These are phyloP conservation scores for Drosophila bipectinata DNA, from an alignment of 1,140 invertebrate species.

Conservation along the genomic window DNA sequence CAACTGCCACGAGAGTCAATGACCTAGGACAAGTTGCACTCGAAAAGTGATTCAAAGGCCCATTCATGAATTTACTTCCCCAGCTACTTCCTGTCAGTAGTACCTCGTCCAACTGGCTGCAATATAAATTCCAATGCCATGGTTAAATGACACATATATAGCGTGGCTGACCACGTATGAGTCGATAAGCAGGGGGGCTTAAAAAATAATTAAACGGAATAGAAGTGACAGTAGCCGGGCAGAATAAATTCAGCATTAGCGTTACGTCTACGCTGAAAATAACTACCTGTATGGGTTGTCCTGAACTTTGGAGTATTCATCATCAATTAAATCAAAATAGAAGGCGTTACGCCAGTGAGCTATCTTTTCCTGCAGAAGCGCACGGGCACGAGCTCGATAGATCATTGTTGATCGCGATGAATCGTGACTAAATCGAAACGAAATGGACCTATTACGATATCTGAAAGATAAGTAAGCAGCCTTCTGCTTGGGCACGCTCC, in stretches of 20 bases:
- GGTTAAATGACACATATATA: slow-evolving; percentile 60
- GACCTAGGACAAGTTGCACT: slow-evolving; percentile 56
- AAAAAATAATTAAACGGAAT: slow-evolving; percentile 49
- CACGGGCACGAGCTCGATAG: slow-evolving; percentile 34
- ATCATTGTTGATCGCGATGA: slow-evolving; percentile 40
- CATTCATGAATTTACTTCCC: slow-evolving; percentile 69
- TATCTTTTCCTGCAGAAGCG: slow-evolving; percentile 3
- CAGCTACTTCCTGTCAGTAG: slow-evolving; percentile 48
- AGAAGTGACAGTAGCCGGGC: slow-evolving; percentile 5
- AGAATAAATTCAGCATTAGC: slow-evolving; percentile 31
- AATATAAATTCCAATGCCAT: slow-evolving; percentile 61
- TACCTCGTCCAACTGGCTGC: slow-evolving; percentile 29
- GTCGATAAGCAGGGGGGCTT: slow-evolving; percentile 40
- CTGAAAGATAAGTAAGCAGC: slow-evolving; percentile 40
- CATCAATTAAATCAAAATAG: slow-evolving; percentile 35
- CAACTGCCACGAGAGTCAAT: slow-evolving; percentile 14
- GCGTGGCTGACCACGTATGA: slow-evolving; percentile 23
- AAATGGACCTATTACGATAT: slow-evolving; percentile 65
- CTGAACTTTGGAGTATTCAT: slow-evolving; percentile 72
- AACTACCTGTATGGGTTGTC: slow-evolving; percentile 19
- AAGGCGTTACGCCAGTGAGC: slow-evolving; percentile 30
- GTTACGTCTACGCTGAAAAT: slow-evolving; percentile 65
- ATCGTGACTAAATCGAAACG: slow-evolving; percentile 66
- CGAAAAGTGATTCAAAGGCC: slow-evolving; percentile 43
- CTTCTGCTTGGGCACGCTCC: slow-evolving; percentile 14